These are phyloP conservation scores for Palythoa heliodiscus DNA, from an alignment of 92 coral and sea anemone genomes.

Conservation along the genomic window DNA sequence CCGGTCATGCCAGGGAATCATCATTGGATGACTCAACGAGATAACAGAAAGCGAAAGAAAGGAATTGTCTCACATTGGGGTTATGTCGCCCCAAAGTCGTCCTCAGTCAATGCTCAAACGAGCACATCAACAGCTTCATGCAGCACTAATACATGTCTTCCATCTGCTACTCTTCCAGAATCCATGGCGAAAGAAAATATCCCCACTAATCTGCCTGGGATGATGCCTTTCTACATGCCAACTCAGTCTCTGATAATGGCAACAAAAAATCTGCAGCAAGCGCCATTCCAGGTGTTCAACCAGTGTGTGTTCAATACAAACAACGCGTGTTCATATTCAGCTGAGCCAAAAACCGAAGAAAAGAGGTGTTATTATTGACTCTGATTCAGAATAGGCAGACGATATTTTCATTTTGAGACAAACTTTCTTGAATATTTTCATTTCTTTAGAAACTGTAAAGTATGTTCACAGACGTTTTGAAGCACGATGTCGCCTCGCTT, in stretches of 20 bases:
- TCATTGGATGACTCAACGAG: slow-evolving; percentile 62
- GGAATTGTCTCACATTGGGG: slow-evolving; percentile 65
- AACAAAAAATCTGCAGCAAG: slow-evolving; percentile 24
- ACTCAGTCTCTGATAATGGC: slow-evolving; percentile 7
- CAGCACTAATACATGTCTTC: slow-evolving; percentile 2
- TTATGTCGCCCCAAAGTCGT: slow-evolving; percentile 17
- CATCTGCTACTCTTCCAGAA: too few relatives aligned
- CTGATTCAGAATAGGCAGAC: too few relatives aligned
- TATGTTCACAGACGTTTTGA: too few relatives aligned
- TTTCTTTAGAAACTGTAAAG: too few relatives aligned
- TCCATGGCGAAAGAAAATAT: slow-evolving; percentile 10
- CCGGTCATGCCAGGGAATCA: slow-evolving; percentile 72
- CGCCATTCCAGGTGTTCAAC: slow-evolving; percentile 49
- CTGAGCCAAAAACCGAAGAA: background rate
- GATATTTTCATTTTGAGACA: too few relatives aligned
- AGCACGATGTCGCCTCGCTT: too few relatives aligned
- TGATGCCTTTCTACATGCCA: too few relatives aligned
- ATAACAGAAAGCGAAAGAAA: slow-evolving; percentile 52
- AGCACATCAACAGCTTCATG: slow-evolving; percentile 9
- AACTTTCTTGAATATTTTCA: too few relatives aligned
- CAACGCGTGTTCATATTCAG: background rate
- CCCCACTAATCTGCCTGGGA: background rate
- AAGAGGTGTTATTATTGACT: background rate
- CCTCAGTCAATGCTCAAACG: background rate
- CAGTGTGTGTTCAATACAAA: slow-evolving; percentile 35